Evolutionary conservation across 2,888 invertebrate genomes (phyloP).

Genomic region (Acanthacorydalis orientalis): DNA sequence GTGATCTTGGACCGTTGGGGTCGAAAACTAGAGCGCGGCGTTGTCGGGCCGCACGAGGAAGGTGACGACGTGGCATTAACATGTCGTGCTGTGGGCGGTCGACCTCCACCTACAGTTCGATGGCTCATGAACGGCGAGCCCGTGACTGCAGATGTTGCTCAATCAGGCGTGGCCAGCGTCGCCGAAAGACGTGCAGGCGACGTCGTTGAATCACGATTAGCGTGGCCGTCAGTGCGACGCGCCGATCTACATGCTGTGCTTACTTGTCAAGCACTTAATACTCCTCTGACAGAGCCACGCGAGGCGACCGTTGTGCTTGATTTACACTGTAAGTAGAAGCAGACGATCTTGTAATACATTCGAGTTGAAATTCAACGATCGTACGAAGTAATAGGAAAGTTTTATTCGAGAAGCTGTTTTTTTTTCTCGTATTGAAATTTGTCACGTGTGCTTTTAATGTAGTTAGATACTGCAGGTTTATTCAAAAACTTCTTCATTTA

Average conservation of each 20-base stretch:
- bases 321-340: conserved; percentile 53
- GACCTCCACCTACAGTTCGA: conserved; percentile 64
- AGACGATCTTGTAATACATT: background rate
- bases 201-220: conserved; percentile 68
- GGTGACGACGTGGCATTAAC: conserved; percentile 72
- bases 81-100: conserved; percentile 75
- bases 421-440: too few species aligned
- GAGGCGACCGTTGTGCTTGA: conserved; percentile 60
- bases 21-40: conserved; percentile 59
- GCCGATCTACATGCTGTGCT: conserved; percentile 72
- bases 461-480: too few species aligned
- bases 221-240: conserved; percentile 57
- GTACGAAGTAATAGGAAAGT: background rate
- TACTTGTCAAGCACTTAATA: conserved; percentile 78
- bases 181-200: conserved; percentile 64
- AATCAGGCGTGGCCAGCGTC: conserved; percentile 59
- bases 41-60: conserved; percentile 72
- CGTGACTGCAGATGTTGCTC: conserved; percentile 64
- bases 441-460: too few species aligned
- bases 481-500: too few species aligned
- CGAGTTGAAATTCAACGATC: background rate
- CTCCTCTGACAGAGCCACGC: conserved; percentile 62
- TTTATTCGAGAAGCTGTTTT: too few species aligned
- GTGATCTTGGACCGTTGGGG: conserved; percentile 75
- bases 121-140: conserved; percentile 70